A percentile compares a stretch with the other conserved stretches of the same genome.
Evolutionary conservation across 37 sponge, comb jelly and placozoan species (phyloP).

Genomic region (Chondrilla cf. caribensis): DNA sequence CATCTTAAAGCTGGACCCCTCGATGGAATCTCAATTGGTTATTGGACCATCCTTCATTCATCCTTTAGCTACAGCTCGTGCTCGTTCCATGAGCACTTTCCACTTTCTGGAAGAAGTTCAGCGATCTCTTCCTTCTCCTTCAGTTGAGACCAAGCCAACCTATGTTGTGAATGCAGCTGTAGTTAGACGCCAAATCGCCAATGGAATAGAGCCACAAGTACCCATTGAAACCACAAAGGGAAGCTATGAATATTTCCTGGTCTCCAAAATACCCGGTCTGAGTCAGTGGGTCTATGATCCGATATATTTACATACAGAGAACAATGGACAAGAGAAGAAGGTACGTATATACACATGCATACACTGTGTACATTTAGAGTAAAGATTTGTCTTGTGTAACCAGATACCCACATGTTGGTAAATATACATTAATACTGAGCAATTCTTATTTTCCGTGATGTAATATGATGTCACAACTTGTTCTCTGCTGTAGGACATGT

Average conservation of each 20-base stretch:
- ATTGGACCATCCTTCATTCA: neutral
- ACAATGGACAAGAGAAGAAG: neutral
- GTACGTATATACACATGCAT: neutral
- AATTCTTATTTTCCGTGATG: too few species aligned
- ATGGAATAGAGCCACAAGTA: neutral
- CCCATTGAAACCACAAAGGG: neutral
- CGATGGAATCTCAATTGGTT: too few species aligned
- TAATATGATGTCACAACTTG: too few species aligned
- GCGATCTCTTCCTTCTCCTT: neutral
- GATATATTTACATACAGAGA: neutral
- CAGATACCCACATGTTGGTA: too few species aligned
- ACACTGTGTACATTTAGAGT: too few species aligned
- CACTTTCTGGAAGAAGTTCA: neutral
- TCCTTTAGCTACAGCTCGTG: neutral
- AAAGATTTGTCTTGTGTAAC: too few species aligned
- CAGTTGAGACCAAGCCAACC: neutral
- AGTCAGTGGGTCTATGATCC: conserved; percentile 23
- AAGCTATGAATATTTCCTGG: neutral
- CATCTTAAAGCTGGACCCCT: neutral
- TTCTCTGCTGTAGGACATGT: neutral
- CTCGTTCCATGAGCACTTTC: neutral
- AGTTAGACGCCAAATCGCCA: neutral
- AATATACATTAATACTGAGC: too few species aligned
- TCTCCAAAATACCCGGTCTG: conserved; percentile 3
- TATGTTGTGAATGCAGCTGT: neutral